phyloP scores from a whole-genome alignment of 2,797 vertebrate species.

The Alectoris magna region DNA sequence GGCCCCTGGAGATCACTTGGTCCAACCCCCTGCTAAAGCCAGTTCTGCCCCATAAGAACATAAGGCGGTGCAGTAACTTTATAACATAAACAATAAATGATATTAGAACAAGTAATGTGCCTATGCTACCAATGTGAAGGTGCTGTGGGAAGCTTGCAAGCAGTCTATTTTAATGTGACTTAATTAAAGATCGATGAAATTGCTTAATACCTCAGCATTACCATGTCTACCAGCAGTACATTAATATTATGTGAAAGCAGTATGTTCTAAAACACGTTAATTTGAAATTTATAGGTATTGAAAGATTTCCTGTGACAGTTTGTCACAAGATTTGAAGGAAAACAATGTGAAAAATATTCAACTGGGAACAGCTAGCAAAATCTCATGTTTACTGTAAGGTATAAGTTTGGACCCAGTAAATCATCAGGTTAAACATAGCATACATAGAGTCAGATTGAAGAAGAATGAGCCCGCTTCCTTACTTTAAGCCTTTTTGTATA shows the following conservation, averaged over 20 bases:
- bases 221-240: not conserved
- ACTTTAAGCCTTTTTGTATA: not conserved
- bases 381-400: not conserved
- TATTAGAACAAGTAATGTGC: not conserved
- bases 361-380: not conserved
- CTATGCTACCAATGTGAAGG: not conserved
- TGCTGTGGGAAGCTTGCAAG: not conserved
- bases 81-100: not conserved
- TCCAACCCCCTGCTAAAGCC: not conserved
- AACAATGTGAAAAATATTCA: not conserved
- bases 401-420: not conserved
- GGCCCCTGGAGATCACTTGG: not conserved
- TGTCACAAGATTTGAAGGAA: not conserved
- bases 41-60: not conserved
- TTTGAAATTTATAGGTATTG: not conserved
- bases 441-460: not conserved
- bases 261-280: not conserved
- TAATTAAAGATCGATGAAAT: not conserved
- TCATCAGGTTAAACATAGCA: not conserved
- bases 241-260: not conserved
- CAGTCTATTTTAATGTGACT: not conserved
- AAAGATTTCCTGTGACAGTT: not conserved
- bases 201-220: not conserved
- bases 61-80: not conserved
- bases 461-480: not conserved